Percentiles rank a stretch among this genome's conserved stretches.
Evolutionary conservation across 2,113 vertebrate species (phyloP).

Genomic region (Hydrolagus affinis): DNA sequence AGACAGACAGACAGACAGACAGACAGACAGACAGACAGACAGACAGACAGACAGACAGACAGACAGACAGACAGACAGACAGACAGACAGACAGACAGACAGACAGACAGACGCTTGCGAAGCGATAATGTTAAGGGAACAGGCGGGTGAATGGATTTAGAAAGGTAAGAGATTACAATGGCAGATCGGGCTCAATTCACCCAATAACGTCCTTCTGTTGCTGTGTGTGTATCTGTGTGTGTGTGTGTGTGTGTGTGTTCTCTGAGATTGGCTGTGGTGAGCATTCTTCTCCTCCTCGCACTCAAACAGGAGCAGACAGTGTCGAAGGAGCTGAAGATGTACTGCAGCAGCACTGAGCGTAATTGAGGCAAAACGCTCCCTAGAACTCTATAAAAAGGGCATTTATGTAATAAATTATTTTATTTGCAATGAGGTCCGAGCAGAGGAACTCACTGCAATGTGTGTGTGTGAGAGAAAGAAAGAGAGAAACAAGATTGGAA

Average conservation of each 20-base stretch:
- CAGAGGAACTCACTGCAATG: not conserved
- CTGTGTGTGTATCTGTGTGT: too few species aligned
- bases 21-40: constrained; percentile 17
- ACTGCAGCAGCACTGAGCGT: not conserved
- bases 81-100: constrained; percentile 18
- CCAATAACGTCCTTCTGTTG: not conserved
- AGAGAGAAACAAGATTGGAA: not conserved
- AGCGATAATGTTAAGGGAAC: not conserved
- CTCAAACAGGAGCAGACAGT: too few species aligned
- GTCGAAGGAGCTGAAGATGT: too few species aligned
- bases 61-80: not conserved
- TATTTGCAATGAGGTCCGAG: not conserved
- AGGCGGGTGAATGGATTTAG: not conserved
- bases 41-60: constrained; percentile 32
- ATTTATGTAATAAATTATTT: too few species aligned
- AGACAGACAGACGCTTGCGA: constrained; percentile 15
- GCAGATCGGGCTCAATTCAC: not conserved
- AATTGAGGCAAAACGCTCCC: not conserved
- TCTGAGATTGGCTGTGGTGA: too few species aligned
- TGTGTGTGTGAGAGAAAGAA: too few species aligned
- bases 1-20: constrained; percentile 21
- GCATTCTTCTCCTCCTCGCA: too few species aligned
- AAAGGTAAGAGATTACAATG: not conserved
- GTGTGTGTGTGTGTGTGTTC: not conserved
- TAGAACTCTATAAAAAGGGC: too few species aligned